Evolutionary conservation across 2,113 vertebrate genomes (phyloP).

Genomic region (Pterocles burchelli): DNA sequence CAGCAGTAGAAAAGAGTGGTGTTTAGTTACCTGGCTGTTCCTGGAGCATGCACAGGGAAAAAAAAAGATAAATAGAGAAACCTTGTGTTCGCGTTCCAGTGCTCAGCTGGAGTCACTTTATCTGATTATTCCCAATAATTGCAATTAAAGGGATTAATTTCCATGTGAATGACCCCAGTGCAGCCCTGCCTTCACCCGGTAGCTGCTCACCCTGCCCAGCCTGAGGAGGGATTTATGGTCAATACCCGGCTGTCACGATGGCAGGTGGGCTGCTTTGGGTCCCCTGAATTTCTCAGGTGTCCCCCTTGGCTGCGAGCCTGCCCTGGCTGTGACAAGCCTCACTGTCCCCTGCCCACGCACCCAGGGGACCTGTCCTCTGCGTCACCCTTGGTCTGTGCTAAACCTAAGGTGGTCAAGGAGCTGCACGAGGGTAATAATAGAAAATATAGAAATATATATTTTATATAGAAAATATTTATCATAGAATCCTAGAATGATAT

Average conservation of each 20-base stretch:
- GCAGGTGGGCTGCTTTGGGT: not conserved
- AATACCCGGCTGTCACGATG: fast-evolving
- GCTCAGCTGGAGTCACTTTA: not conserved
- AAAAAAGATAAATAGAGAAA: not conserved
- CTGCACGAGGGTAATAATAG: not conserved
- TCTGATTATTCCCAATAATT: not conserved
- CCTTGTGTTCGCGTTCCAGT: fast-evolving
- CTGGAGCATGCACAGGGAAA: not conserved
- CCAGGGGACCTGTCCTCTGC: fast-evolving
- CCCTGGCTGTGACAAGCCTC: not conserved
- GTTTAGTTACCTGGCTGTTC: not conserved
- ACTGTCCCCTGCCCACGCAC: not conserved
- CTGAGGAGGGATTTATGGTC: not conserved
- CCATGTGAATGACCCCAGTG: not conserved
- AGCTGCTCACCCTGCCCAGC: not conserved
- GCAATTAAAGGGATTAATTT: not conserved
- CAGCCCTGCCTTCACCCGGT: not conserved
- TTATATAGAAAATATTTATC: not conserved
- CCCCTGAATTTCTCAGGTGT: no score
- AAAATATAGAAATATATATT: no score
- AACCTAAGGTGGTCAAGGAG: not conserved
- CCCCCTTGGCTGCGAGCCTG: no score
- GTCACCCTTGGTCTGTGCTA: not conserved
- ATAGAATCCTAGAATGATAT: no score
- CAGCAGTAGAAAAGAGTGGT: fast-evolving